Conservation (phyloP, 2,888 invertebrate genomes). For the Phengaris alcon region DNA sequence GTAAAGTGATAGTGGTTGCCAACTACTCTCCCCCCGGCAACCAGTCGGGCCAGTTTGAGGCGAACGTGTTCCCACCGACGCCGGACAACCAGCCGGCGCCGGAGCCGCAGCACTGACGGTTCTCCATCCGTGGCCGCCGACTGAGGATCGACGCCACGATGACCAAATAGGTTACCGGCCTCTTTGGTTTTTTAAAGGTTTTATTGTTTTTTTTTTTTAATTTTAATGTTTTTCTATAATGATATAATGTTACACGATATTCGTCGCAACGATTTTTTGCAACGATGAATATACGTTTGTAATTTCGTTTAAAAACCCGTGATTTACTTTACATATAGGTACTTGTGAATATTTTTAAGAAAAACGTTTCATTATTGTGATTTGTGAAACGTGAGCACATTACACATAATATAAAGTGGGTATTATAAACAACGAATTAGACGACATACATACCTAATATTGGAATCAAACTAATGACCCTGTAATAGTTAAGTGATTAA, state of each 20-base stretch:
- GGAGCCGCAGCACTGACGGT: slow-evolving; percentile 64
- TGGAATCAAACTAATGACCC: neutral
- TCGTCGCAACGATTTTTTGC: no score
- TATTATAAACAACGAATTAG: slow-evolving; percentile 8
- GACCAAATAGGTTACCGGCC: slow-evolving; percentile 40
- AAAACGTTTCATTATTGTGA: no score
- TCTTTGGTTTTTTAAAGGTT: slow-evolving; percentile 29
- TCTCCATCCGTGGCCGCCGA: slow-evolving; percentile 69
- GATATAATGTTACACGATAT: no score
- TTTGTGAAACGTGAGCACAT: no score
- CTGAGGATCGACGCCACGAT: slow-evolving; percentile 65
- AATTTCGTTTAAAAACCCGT: no score
- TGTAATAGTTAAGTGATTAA: slow-evolving; percentile 4
- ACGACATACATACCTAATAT: no score
- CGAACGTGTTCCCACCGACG: slow-evolving; percentile 87
- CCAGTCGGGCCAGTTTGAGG: slow-evolving; percentile 84
- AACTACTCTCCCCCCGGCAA: slow-evolving; percentile 92
- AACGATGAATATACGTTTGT: no score
- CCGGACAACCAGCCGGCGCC: slow-evolving; percentile 78
- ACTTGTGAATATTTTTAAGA: no score
- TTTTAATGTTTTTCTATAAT: no score
- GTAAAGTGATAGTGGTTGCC: slow-evolving; percentile 90
- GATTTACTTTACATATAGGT: no score
- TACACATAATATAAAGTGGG: neutral
- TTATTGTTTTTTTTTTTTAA: neutral